Percentiles rank a stretch among this genome's conserved stretches.
phyloP scores from a whole-genome alignment of 2,113 vertebrate species.

The Pyrgilauda ruficollis region DNA sequence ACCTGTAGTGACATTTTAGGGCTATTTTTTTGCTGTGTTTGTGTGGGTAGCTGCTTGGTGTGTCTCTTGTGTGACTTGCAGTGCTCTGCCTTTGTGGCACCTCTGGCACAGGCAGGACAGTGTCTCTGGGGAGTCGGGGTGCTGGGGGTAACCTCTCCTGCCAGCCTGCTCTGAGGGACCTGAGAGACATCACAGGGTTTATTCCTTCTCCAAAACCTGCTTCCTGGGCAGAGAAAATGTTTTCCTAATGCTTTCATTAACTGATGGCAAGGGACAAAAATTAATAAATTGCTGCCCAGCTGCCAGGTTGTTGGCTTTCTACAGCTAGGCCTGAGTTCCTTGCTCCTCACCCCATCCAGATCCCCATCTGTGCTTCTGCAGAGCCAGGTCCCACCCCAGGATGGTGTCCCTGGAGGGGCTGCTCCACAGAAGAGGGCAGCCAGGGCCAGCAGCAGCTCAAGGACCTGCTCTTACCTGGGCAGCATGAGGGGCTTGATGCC shows the following conservation, averaged over 20 bases:
- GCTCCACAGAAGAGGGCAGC: not conserved
- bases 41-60: not conserved
- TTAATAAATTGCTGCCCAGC: not conserved
- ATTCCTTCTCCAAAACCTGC: not conserved
- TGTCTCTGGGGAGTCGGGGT: not conserved
- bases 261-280: not conserved
- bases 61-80: not conserved
- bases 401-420: not conserved
- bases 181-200: not conserved
- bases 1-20: not conserved
- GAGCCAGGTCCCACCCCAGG: not conserved
- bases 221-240: not conserved
- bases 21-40: fast-evolving
- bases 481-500: not conserved
- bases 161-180: not conserved
- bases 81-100: not conserved
- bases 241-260: not conserved
- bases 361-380: not conserved
- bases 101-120: not conserved
- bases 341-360: not conserved
- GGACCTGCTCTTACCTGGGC: not conserved
- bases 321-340: not conserved
- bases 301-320: not conserved
- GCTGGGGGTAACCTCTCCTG: not conserved
- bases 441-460: not conserved